A percentile compares a stretch with the other conserved stretches of the same genome.
These are phyloP conservation scores for Anisognathus igniventris DNA, from an alignment of 2,797 vertebrate species.

Conservation along the genomic window DNA sequence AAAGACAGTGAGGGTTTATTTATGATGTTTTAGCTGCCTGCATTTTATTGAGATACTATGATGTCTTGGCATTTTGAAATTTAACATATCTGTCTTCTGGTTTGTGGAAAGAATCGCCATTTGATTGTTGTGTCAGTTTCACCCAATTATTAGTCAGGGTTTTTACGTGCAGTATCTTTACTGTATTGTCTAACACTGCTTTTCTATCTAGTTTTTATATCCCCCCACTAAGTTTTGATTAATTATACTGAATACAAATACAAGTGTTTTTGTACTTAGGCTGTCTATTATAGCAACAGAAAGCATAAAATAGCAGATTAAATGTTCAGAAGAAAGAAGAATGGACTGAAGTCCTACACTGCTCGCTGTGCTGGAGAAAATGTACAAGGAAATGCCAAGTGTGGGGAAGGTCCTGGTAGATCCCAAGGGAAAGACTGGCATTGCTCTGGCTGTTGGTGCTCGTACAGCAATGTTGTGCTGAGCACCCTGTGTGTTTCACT, in stretches of 20 bases:
- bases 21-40: not conserved
- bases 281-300: not conserved
- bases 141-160: not conserved
- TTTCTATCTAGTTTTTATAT: not conserved
- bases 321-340: not conserved
- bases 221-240: not conserved
- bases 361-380: not conserved
- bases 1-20: not conserved
- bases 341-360: not conserved
- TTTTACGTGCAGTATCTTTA: not conserved
- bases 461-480: accelerated
- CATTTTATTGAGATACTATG: not conserved
- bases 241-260: not conserved
- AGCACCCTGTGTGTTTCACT: not conserved
- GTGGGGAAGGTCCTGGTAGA: not conserved
- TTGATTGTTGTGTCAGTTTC: not conserved
- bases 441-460: not conserved
- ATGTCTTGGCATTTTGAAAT: not conserved
- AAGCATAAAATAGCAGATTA: not conserved
- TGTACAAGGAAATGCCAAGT: not conserved
- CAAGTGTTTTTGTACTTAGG: not conserved
- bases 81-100: not conserved
- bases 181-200: not conserved
- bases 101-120: not conserved
- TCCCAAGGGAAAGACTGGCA: not conserved